Evolutionary conservation across 1,140 invertebrate genomes (phyloP), one percentile per base, ranked within the genome.

Genomic region (Asbolus verrucosus): DNA sequence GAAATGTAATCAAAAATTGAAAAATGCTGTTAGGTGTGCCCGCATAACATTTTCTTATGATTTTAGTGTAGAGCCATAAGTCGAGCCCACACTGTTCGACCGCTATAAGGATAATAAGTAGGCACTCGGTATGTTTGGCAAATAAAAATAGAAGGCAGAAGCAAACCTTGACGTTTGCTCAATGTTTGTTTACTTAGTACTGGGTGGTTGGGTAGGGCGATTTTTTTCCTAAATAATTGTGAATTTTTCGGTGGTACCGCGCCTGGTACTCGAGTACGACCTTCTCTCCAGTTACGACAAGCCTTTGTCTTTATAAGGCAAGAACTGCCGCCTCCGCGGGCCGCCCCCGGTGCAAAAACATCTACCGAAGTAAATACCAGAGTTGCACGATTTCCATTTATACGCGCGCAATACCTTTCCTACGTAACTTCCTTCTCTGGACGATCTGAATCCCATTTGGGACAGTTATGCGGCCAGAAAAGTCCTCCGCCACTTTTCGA

Each of bases 311-410:
- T 39, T 68, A 65, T 69, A 72, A 11, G 70, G 70, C 43, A 69
- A 67, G 61, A 67, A 68, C 66, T 30, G 59, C 70, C 70, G 70
- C 70, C 70, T 67, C 70, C 70, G 62, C 60, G 38, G 36, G 46
- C 70, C 70, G 70, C 70, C 70, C 70, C 54, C 70, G 62, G 61
- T 50, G 39, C 39, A 66, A 50, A 65, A 50, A 66, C 39, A 66
- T 50, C 39, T 39, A 31, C 61, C 39, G 39, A 43, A 16, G 31
- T 18, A 63, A 63, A 63, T 63, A 63, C 61, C 61, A 63, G 61
- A 63, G 16, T 24, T 38, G 60, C 60, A 62, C 60, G 60, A 62
- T 39, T 38, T 36, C 60, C 31, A 39, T 39, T 39, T 62, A 62
- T 39, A 19, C 13, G 14, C 31, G 36, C 36, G 31, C 36, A 62